A percentile compares a stretch with the other conserved stretches of the same genome.
These are phyloP conservation scores for Psix sp. DNA, from an alignment of 1,140 invertebrate species.

Conservation along the genomic window DNA sequence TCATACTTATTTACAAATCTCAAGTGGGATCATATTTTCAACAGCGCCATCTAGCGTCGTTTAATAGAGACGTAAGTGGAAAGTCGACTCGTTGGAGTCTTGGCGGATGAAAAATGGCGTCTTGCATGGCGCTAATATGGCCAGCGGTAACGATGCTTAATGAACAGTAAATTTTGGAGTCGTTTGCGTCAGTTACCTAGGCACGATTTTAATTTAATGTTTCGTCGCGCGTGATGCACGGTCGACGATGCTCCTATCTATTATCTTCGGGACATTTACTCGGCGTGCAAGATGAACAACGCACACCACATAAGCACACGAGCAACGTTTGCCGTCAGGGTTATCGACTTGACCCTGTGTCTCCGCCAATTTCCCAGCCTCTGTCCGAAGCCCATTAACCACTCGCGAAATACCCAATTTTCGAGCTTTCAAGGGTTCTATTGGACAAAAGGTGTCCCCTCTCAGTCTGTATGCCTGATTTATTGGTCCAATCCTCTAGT, in stretches of 20 bases:
- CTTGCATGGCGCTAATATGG: conserved; percentile 31
- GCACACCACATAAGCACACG: conserved; percentile 28
- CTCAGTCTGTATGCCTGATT: not conserved
- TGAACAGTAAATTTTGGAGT: conserved; percentile 55
- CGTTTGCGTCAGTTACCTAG: conserved; percentile 44
- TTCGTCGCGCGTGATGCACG: conserved; percentile 55
- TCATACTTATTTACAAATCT: too few species aligned
- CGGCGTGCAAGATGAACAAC: conserved; percentile 44
- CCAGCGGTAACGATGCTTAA: conserved; percentile 53
- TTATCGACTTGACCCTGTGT: conserved; percentile 57
- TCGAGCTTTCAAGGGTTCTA: conserved; percentile 6
- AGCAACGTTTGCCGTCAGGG: conserved; percentile 35
- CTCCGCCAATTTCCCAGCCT: conserved; percentile 38
- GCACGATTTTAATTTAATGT: conserved; percentile 60
- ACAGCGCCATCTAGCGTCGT: conserved; percentile 31
- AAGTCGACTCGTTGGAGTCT: conserved; percentile 44
- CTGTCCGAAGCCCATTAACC: conserved; percentile 25
- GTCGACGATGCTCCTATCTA: conserved; percentile 35
- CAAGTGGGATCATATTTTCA: conserved; percentile 30
- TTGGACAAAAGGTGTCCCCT: not conserved
- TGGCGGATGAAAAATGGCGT: conserved; percentile 48
- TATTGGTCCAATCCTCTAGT: not conserved
- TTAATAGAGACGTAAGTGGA: conserved; percentile 55
- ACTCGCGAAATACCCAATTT: conserved; percentile 25
- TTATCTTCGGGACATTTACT: conserved; percentile 56